These are phyloP conservation scores for Brachyhypopomus gauderio DNA, from an alignment of 2,113 vertebrate species.

Conservation along the genomic window DNA sequence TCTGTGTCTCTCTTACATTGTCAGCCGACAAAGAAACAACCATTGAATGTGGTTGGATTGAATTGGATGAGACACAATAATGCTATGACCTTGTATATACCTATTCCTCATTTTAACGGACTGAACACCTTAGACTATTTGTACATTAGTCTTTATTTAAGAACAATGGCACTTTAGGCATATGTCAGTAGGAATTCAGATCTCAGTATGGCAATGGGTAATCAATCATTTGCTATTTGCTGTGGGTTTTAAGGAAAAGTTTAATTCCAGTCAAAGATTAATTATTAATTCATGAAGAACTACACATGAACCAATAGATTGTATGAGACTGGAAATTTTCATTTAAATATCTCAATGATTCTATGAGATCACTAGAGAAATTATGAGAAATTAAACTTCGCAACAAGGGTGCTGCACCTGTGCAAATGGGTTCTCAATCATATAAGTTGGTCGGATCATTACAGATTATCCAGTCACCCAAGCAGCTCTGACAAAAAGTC, in stretches of 20 bases:
- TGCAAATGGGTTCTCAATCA: background rate
- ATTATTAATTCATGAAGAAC: too few relatives aligned
- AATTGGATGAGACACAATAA: conserved; percentile 51
- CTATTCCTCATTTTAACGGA: conserved; percentile 30
- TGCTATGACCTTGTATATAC: conserved; percentile 52
- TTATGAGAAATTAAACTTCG: background rate
- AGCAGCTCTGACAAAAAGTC: conserved; percentile 60
- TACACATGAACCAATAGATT: background rate
- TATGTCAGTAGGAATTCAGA: background rate
- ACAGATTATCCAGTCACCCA: conserved; percentile 58
- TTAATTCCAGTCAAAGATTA: too few relatives aligned
- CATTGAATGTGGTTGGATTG: conserved; percentile 41
- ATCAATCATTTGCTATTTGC: background rate
- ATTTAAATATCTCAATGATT: background rate
- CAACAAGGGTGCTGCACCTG: background rate
- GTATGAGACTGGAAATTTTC: background rate
- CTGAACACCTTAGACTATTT: conserved; percentile 33
- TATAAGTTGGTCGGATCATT: conserved; percentile 10
- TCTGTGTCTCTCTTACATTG: conserved; percentile 39
- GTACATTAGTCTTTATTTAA: conserved; percentile 19
- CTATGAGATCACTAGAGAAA: background rate
- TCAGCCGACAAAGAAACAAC: conserved; percentile 48
- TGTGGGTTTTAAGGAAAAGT: too few relatives aligned
- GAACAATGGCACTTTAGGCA: conserved; percentile 13
- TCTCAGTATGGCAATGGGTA: background rate